Evolutionary conservation across 2,888 invertebrate species (phyloP).

Genomic region (Ethmia dodecea): DNA sequence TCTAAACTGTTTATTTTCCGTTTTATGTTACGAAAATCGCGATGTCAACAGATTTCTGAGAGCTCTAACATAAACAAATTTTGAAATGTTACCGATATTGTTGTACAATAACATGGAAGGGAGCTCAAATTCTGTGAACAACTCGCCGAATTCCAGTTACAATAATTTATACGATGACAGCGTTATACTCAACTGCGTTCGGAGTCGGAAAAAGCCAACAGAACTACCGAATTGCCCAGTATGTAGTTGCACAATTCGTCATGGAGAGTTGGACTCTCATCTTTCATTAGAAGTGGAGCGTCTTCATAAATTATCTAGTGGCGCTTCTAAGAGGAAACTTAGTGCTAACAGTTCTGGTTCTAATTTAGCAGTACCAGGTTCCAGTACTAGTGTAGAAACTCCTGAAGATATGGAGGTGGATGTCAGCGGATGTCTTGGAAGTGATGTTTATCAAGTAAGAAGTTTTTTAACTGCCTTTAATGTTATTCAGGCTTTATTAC

Average conservation of each 20-base stretch:
- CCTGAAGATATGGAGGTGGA: slow-evolving; percentile 50
- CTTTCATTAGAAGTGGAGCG: slow-evolving; percentile 84
- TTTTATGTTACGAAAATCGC: slow-evolving; percentile 36
- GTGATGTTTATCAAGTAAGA: slow-evolving; percentile 65
- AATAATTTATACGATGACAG: slow-evolving; percentile 54
- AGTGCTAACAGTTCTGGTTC: slow-evolving; percentile 39
- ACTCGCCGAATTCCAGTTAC: slow-evolving; percentile 38
- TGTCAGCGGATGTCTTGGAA: slow-evolving; percentile 58
- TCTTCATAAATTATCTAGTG: slow-evolving; percentile 50
- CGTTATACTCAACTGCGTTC: slow-evolving; percentile 64
- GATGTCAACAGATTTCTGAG: slow-evolving; percentile 63
- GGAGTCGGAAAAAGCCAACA: slow-evolving; percentile 78
- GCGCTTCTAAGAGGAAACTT: slow-evolving; percentile 51
- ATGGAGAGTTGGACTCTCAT: slow-evolving; percentile 90
- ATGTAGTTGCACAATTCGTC: slow-evolving; percentile 90
- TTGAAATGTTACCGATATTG: slow-evolving; percentile 67
- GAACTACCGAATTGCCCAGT: slow-evolving; percentile 91
- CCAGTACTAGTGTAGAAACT: slow-evolving; percentile 42
- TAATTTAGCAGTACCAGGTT: slow-evolving; percentile 40
- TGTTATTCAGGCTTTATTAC: too few species aligned
- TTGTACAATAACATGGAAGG: slow-evolving; percentile 69
- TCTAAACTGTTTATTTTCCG: slow-evolving; percentile 24
- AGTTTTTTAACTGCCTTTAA: background rate
- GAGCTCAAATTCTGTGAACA: slow-evolving; percentile 46
- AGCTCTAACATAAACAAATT: slow-evolving; percentile 24